These are phyloP conservation scores for Ceratina australensis DNA, from an alignment of 1,140 invertebrate species.

Conservation along the genomic window DNA sequence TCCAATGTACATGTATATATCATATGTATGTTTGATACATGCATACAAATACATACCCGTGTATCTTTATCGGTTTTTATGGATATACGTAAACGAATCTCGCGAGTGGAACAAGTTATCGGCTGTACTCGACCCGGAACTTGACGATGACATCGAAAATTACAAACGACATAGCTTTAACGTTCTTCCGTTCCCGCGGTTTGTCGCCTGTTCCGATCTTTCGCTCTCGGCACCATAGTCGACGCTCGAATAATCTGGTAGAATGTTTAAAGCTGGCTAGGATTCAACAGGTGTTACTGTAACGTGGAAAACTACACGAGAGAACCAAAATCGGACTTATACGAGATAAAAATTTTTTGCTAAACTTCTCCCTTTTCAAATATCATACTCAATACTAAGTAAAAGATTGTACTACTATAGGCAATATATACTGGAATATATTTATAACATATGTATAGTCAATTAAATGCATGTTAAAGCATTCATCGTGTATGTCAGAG, in stretches of 20 bases:
- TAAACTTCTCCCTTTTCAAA: too few relatives aligned
- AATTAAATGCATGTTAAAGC: too few relatives aligned
- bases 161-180: neutral
- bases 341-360: too few relatives aligned
- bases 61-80: neutral
- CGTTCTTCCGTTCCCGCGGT: constrained; percentile 25
- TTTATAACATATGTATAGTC: too few relatives aligned
- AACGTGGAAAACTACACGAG: constrained; percentile 38
- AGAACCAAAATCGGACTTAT: neutral
- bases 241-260: constrained; percentile 1
- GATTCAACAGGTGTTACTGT: constrained; percentile 58
- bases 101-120: neutral
- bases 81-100: neutral
- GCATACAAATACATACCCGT: too few relatives aligned
- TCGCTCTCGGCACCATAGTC: neutral
- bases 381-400: too few relatives aligned
- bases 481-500: too few relatives aligned
- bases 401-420: too few relatives aligned
- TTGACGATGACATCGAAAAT: constrained; percentile 23
- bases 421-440: too few relatives aligned
- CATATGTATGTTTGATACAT: too few relatives aligned
- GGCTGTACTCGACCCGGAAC: neutral
- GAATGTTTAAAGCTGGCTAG: constrained; percentile 29
- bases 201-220: neutral
- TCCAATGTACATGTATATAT: too few relatives aligned